Conservation (phyloP, 2,888 invertebrate genomes). For the Eilema sororculum region DNA sequence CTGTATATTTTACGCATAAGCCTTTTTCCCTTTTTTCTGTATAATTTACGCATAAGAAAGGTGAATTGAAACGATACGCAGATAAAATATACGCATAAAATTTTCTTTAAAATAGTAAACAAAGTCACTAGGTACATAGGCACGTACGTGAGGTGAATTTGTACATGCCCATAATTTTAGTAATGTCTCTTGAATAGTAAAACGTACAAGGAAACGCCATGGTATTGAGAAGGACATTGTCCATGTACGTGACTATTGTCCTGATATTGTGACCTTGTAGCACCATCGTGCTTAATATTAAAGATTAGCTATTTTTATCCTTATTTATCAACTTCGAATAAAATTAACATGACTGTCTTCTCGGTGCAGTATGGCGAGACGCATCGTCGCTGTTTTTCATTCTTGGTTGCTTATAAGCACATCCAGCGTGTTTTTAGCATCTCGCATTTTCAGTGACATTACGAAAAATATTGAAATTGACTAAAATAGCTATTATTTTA, state of each 20-base stretch:
- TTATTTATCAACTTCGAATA: constrained; percentile 5
- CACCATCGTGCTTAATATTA: constrained; percentile 4
- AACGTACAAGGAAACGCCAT: constrained; percentile 44
- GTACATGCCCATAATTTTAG: constrained; percentile 24
- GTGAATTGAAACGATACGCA: neutral
- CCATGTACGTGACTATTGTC: constrained; percentile 40
- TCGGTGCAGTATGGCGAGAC: neutral
- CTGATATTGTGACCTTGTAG: constrained; percentile 25
- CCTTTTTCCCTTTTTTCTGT: no score
- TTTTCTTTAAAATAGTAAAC: constrained; percentile 39
- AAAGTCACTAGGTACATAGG: constrained; percentile 6
- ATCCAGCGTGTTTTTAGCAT: no score
- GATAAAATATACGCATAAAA: constrained; percentile 31
- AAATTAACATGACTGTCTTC: neutral
- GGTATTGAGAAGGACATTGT: constrained; percentile 32
- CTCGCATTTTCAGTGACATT: neutral
- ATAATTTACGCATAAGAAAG: neutral
- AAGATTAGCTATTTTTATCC: constrained; percentile 20
- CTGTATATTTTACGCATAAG: no score
- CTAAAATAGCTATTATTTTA: no score
- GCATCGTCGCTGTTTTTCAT: no score
- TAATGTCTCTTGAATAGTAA: constrained; percentile 33
- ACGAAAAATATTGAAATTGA: no score
- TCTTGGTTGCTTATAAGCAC: no score
- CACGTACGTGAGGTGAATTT: constrained; percentile 46